These are phyloP conservation scores for Petrocephalus schoutedeni DNA, from an alignment of 2,797 vertebrate species.

Conservation along the genomic window DNA sequence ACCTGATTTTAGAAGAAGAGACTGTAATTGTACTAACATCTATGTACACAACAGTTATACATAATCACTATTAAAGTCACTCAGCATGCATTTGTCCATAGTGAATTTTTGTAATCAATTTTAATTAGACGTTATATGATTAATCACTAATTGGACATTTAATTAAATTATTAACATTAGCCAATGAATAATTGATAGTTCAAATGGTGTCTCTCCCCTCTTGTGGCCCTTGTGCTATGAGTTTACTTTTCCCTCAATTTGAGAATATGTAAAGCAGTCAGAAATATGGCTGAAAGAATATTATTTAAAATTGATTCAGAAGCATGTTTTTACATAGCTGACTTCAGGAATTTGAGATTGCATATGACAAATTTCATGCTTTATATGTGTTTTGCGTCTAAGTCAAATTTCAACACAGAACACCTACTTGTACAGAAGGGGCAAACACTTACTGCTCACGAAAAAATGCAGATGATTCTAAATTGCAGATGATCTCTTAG, in stretches of 20 bases:
- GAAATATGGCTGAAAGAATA: not conserved
- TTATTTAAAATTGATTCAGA: not conserved
- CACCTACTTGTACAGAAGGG: not conserved
- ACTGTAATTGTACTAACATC: not conserved
- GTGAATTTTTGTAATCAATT: conserved; percentile 31
- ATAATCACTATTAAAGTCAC: not conserved
- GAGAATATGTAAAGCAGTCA: not conserved
- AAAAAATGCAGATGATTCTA: not conserved
- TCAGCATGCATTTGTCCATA: not conserved
- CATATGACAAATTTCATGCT: not conserved
- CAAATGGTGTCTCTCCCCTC: conserved; percentile 36
- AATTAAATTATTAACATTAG: conserved; percentile 44
- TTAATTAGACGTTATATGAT: conserved; percentile 37
- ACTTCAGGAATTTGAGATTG: not conserved
- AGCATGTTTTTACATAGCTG: not conserved
- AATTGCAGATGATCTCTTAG: not conserved
- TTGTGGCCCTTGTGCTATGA: conserved; percentile 27
- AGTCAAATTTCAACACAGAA: not conserved
- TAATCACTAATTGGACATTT: conserved; percentile 46
- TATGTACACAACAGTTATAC: not conserved
- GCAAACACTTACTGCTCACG: no score
- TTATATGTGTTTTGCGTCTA: not conserved
- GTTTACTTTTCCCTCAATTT: conserved; percentile 23
- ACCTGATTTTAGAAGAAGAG: not conserved
- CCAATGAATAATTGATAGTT: conserved; percentile 43